phyloP scores from a whole-genome alignment of 2,797 vertebrate genomes.

The Choloepus didactylus region DNA sequence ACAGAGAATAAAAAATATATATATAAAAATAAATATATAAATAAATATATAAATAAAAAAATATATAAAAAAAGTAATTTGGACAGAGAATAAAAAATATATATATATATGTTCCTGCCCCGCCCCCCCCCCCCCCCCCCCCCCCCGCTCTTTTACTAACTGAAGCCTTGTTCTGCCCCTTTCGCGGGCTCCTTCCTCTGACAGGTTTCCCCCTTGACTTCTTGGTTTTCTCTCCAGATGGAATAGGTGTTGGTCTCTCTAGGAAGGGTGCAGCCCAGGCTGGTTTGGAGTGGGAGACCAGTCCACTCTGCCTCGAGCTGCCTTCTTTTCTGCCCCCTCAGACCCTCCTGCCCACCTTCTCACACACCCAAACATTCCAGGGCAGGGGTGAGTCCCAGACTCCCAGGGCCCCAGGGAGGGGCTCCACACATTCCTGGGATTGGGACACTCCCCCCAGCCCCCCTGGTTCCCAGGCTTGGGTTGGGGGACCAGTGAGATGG shows the following conservation, averaged over 20 bases:
- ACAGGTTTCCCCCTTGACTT: slow-evolving; percentile 41
- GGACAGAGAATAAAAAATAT: no score
- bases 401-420: background rate
- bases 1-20: no score
- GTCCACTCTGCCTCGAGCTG: background rate
- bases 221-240: slow-evolving; percentile 67
- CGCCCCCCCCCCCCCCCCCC: no score
- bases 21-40: no score
- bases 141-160: slow-evolving; percentile 75
- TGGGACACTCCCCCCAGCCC: background rate
- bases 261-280: background rate
- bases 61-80: no score
- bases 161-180: slow-evolving; percentile 65
- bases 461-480: background rate
- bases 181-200: background rate
- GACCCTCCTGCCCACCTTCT: background rate
- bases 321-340: background rate
- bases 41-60: no score
- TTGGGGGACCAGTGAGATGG: background rate
- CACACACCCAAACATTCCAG: slow-evolving; percentile 43
- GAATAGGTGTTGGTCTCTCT: slow-evolving; percentile 12
- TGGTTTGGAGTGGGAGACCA: background rate
- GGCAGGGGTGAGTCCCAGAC: background rate
- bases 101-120: no score
- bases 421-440: background rate